Percentiles rank a stretch among this genome's conserved stretches.
These are phyloP conservation scores for Probaryconus sp. DNA, from an alignment of 1,140 invertebrate species.

Conservation along the genomic window DNA sequence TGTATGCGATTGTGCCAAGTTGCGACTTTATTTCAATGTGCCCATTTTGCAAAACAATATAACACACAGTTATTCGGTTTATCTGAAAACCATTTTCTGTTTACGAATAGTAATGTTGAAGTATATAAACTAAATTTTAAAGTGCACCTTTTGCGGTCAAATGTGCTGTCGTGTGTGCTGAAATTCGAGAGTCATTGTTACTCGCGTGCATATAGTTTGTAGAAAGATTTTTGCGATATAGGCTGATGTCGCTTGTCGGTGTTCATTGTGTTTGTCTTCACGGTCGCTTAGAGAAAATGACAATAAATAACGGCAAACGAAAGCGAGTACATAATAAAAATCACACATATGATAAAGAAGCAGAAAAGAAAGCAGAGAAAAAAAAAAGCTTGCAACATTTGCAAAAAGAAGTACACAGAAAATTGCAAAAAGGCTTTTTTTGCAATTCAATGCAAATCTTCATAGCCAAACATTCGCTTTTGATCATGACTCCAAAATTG, in stretches of 20 bases:
- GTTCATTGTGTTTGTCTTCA: constrained; percentile 66
- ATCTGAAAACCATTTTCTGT: no score
- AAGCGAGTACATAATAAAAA: not conserved
- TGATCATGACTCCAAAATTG: no score
- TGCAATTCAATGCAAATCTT: no score
- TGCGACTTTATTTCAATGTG: constrained; percentile 4
- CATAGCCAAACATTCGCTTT: no score
- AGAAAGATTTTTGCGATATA: constrained; percentile 57
- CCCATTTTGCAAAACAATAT: constrained; percentile 6
- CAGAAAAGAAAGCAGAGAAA: constrained; percentile 16
- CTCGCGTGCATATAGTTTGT: not conserved
- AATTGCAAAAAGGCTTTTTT: no score
- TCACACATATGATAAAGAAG: not conserved
- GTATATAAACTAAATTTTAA: not conserved
- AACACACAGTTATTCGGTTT: no score
- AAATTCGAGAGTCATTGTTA: not conserved
- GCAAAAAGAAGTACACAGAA: not conserved
- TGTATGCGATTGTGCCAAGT: constrained; percentile 5
- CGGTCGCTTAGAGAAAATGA: constrained; percentile 45
- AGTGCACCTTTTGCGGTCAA: not conserved
- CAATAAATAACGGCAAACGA: not conserved
- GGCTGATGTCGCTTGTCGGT: constrained; percentile 71
- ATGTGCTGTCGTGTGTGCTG: not conserved
- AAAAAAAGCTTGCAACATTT: no score
- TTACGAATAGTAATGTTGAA: no score